Evolutionary conservation across 92 coral and sea anemone species (phyloP), one percentile per base, ranked within the genome.

Genomic region (Pocillopora grandis): DNA sequence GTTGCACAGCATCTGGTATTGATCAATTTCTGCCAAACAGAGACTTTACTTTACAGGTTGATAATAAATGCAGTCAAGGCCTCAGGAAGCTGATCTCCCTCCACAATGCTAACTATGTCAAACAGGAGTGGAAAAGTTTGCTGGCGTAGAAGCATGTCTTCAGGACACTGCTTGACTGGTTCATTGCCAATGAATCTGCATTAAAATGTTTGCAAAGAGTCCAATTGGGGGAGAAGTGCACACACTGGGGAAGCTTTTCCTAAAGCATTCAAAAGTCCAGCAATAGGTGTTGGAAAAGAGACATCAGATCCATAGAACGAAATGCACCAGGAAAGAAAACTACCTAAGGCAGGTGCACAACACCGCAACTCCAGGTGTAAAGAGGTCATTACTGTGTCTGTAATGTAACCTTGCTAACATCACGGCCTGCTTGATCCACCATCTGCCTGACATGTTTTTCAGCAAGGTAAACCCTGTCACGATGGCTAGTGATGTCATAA

Each of bases 131-230:
- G 27, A 27, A 76, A 87, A 56, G 69, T 19, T 58, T 72, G 78
- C 57, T 87, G 86, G 18, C 80, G 76, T 21, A 87, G 75, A 1
- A 71, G 80, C 35, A 80, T 17, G 55, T 87, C 67, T 13, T 52
- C 14, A 12, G 90, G 87, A 57, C 5, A 87, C 66, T 87, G 80
- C 58, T 87, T 80, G 36, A 87, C 59, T n/a, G 90, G 86, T 42
- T 19, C 80, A 57, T 82, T 66, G 33, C 74, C 31, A 14, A 71
- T 52, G 12, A 86, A 12, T 64, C 60, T 80, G 14, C 64, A 5
- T 21, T 82, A 87, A 52, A 87, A 21, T 23, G 64, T 1, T 21
- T 59, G 76, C 17, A 75, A 56, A 1, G 79, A 60, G 31, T 72
- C 57, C 20, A 27, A 65, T 35, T 73, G 87, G 12, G 81, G 90